Base-by-base conservation (phyloP, 2,888 invertebrate genomes). In the Pachymerium ferrugineum region DNA sequence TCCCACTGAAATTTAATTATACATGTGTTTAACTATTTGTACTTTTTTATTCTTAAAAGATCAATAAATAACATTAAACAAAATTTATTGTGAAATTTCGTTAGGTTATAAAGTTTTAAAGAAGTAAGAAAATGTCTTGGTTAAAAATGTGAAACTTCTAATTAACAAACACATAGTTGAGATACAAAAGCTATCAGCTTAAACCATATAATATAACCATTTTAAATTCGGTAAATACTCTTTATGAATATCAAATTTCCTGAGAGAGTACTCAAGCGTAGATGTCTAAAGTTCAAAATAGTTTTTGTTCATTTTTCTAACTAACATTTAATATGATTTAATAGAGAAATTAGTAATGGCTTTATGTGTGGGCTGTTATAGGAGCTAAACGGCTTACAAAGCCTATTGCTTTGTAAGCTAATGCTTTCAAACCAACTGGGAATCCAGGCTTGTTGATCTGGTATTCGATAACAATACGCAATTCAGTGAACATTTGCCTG, bases 361-460 rank as follows among this genome's bases (percentile, higher is more conserved):
- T 35, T 35, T 35, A 12, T 12, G 10, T 35, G 10, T 35, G 10
- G 22, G 77, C 77, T 76, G 83, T 80, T 76, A 87, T 88, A 74
- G 94, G 95, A 72, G 93, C 91, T 81, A 96, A 85, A 79, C 90
- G 89, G 79, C 87, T 88, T 42, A 92, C 88, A 77, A 96, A 86
- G 74, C 85, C 85, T 73, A 97, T 88, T 74, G 86, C 84, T 75
- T 85, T 83, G 73, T 84, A 82, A 22, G 92, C 82, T 28, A 88
- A 82, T 78, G 86, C 85, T 77, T 86, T 85, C 16, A 93, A 78
- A 38, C 90, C 76, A 14, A 76, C 83, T 0, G 97, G 97, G 79
- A 91, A 86, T 54, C 85, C 86, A 22, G 90, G 89, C 76, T 88
- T 88, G 75, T 82, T 83, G 0, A 92, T 90, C 14, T 89, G 81